Base-by-base conservation (phyloP, 2,113 vertebrate species). In the Onychostruthus taczanowskii region DNA sequence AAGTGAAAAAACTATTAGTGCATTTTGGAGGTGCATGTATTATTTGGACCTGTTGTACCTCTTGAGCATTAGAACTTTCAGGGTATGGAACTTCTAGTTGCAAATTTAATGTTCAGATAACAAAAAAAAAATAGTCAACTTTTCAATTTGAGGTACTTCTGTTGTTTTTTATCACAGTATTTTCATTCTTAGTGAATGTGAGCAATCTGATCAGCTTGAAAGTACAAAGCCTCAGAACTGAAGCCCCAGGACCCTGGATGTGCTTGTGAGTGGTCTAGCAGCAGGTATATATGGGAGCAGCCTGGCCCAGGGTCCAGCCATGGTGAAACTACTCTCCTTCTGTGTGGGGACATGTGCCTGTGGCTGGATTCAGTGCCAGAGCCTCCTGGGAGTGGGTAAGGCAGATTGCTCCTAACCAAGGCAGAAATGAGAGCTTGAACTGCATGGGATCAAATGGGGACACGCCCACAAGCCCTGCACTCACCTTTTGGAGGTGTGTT, bases 401-500 rank as follows among this genome's bases (percentile, higher is more conserved):
- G 33, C 5, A 49, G 27, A 11, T 76, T 52, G 47, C 16, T 85
- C 61, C 52, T 56, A 35, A 59, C 5, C 6, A 17, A 31, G 62
- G 44, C 49, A 86, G 75, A 52, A 43, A 7, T 31, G 53, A 28
- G 27, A 80, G 72, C 76, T 43, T 37, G 66, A 79, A 26, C 10
- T 39, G 21, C 16, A 0, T 7, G 28, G 0, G 5, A 18, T 49
- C 47, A 43, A 4, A 41, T 37, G 58, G 68, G 55, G 56, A 64
- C 53, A 39, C 4, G 0, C 23, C 47, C 74, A 13, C 10, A 28
- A 23, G 31, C 15, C 50, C 58, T 35, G 37, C 44, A 5, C 19
- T 70, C 56, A 43, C 46, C 58, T 69, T 44, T 44, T 11, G 0
- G 23, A 0, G 21, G 4, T 20, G 1, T 46, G 18, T 35, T 77